These are phyloP conservation scores for Pempheris klunzingeri DNA, from an alignment of 2,797 vertebrate genomes.

Conservation along the genomic window DNA sequence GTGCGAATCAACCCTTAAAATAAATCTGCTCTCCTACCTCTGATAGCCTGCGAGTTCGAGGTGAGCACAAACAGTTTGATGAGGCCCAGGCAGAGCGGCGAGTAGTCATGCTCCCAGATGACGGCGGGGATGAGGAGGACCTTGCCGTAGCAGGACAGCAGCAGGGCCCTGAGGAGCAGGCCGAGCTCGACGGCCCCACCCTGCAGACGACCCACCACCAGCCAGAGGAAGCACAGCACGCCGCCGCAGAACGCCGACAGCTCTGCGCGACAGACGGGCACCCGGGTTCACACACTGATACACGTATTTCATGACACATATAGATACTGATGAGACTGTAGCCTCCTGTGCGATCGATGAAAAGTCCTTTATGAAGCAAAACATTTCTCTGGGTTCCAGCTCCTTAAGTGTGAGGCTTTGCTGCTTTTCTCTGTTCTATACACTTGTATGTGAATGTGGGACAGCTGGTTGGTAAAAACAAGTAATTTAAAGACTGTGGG, in stretches of 20 bases:
- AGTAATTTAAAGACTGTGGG: neutral
- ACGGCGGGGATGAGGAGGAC: conserved; percentile 95
- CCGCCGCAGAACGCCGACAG: conserved; percentile 90
- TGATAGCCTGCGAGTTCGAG: conserved; percentile 94
- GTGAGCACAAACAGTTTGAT: conserved; percentile 95
- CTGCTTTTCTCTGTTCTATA: neutral
- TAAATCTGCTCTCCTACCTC: conserved; percentile 81
- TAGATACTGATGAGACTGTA: neutral
- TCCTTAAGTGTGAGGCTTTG: neutral
- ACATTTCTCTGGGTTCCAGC: neutral
- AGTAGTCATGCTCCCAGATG: conserved; percentile 98
- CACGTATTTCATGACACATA: neutral
- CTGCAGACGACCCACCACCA: conserved; percentile 68
- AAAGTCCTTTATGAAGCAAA: neutral
- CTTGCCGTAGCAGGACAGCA: conserved; percentile 96
- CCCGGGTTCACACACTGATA: neutral
- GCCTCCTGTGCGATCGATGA: neutral
- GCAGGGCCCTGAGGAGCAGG: conserved; percentile 90
- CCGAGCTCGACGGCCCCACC: conserved; percentile 74
- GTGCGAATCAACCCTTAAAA: neutral
- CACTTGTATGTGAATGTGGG: neutral
- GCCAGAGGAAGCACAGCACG: conserved; percentile 89
- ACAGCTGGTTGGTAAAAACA: neutral
- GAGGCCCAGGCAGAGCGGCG: conserved; percentile 91
- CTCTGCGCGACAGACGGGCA: conserved; percentile 81